Evolutionary conservation across 1,140 invertebrate species (phyloP), one percentile per base, ranked within the genome.

Genomic region (Drosophila ogumai): DNA sequence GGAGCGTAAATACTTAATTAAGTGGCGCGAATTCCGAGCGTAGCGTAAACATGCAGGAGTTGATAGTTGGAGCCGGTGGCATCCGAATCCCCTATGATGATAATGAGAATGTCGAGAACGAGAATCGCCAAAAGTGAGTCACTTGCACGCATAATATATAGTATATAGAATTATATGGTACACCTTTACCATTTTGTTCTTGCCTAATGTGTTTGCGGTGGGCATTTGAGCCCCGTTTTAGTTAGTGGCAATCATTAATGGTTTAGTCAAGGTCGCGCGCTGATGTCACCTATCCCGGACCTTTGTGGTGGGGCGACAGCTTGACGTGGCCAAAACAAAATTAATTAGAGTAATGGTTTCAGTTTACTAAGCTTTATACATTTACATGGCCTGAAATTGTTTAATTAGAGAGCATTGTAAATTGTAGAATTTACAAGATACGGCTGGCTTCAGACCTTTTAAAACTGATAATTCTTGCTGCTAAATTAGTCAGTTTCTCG

Each of bases 1-100:
- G 44, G 49, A 63, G 84, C 75, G 79, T 59, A 84, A 66, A 79
- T 75, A 61, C 36, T 40, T 52, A 41, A 78, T 64, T 79, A 54
- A 64, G 75, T 64, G 58, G 54, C 65, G 57, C 55, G 44, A 64
- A 79, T 75, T 61, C 55, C 64, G 47, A 46, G n/a, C 44, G 28
- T 32, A 56, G 40, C 71, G 61, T 76, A 87, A 84, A 77, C 67
- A 87, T 87, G 84, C 84, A 88, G 65, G 80, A 90, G 60, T 49
- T 87, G 67, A 84, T 90, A 67, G 71, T 75, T 52, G 78, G 31
- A 40, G 46, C 47, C 36, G 47, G 60, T 28, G 72, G 19, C 15
- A 56, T 56, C 32, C 32, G 72, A 34, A 38, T 71, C 25, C 40
- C 54, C 38, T 65, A 38, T 68, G 9, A 32, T 56, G 74, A 41